Conservation (phyloP, 2,113 vertebrate genomes). For the Camelus bactrianus region DNA sequence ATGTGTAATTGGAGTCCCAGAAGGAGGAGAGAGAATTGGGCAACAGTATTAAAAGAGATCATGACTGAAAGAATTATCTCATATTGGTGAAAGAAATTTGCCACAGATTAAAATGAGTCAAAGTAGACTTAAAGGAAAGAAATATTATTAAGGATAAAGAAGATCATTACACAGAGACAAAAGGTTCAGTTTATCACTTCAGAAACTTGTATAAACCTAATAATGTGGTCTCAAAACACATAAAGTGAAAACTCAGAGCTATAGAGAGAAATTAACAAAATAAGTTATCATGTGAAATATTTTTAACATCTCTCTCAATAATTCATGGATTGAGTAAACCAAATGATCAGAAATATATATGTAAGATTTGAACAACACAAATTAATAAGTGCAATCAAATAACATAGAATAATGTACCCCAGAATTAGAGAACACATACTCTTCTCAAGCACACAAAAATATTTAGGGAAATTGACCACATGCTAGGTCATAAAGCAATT, state of each 20-base stretch:
- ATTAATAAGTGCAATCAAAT: neutral
- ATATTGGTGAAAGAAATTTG: neutral
- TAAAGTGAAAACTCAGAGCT: neutral
- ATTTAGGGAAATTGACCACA: neutral
- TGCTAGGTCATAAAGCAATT: neutral
- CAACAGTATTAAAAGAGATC: neutral
- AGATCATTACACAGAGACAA: neutral
- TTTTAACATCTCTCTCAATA: neutral
- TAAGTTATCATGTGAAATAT: neutral
- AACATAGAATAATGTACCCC: neutral
- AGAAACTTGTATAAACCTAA: neutral
- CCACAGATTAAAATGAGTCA: neutral
- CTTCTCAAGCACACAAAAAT: neutral
- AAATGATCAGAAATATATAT: neutral
- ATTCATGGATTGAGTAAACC: neutral
- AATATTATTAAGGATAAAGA: neutral
- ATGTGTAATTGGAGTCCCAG: neutral
- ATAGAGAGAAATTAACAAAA: neutral
- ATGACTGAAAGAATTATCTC: neutral
- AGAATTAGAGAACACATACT: neutral
- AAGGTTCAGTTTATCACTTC: neutral
- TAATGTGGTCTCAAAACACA: neutral
- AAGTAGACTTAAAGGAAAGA: neutral
- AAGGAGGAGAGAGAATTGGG: neutral
- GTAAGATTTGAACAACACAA: neutral